A percentile compares a stretch with the other conserved stretches of the same genome.
phyloP scores from a whole-genome alignment of 2,888 invertebrate genomes.

The Limnephilus marmoratus region DNA sequence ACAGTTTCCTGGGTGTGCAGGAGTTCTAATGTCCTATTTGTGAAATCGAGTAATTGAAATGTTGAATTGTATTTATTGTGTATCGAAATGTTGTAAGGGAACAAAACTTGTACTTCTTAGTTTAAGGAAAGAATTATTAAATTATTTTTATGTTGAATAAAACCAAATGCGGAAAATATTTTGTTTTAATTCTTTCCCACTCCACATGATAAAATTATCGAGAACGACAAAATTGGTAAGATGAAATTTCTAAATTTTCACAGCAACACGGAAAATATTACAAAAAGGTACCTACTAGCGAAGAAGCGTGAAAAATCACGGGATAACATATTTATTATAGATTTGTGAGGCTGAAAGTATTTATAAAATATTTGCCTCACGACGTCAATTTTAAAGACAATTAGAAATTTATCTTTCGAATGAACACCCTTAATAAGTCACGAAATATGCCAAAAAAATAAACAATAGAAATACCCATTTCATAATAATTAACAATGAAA shows the following conservation, averaged over 20 bases:
- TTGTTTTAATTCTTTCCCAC: not conserved
- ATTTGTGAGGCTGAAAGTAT: too few species aligned
- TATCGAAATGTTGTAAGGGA: slow-evolving; percentile 48
- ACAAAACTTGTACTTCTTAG: slow-evolving; percentile 57
- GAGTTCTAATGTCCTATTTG: not conserved
- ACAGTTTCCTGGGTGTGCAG: not conserved
- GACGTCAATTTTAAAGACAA: too few species aligned
- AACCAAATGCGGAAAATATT: slow-evolving; percentile 41
- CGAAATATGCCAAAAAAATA: too few species aligned
- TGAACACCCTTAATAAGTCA: too few species aligned
- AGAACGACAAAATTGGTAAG: not conserved
- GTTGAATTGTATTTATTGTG: not conserved
- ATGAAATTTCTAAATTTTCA: not conserved
- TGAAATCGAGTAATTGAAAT: not conserved
- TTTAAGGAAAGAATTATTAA: slow-evolving; percentile 62
- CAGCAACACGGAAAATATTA: not conserved
- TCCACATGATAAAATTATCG: not conserved
- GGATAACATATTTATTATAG: too few species aligned
- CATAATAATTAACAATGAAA: too few species aligned
- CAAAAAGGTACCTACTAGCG: too few species aligned
- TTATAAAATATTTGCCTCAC: too few species aligned
- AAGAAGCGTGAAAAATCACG: too few species aligned
- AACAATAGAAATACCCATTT: too few species aligned
- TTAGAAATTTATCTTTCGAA: too few species aligned
- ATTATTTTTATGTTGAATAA: slow-evolving; percentile 64